These are phyloP conservation scores for Umimayanthus chanpuru DNA, from an alignment of 92 coral and sea anemone genomes.

Conservation along the genomic window DNA sequence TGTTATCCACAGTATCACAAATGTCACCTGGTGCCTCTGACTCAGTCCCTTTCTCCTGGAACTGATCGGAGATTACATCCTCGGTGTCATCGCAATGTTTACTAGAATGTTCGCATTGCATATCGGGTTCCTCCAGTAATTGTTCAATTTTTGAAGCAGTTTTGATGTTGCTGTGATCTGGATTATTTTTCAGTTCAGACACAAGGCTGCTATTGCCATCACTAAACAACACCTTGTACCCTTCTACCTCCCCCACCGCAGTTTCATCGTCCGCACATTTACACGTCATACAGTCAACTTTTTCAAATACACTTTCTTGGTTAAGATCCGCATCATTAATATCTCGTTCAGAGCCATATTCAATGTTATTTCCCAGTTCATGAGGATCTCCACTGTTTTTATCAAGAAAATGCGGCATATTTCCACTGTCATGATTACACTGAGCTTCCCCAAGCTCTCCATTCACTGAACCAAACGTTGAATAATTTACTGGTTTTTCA, in stretches of 20 bases:
- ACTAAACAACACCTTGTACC: slow-evolving; percentile 17
- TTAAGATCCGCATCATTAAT: slow-evolving; percentile 5
- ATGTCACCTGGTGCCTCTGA: not conserved
- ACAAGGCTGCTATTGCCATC: slow-evolving; percentile 27
- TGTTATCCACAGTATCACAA: not conserved
- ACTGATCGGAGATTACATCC: slow-evolving; percentile 1
- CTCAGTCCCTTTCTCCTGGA: slow-evolving; percentile 21
- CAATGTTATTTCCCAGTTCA: slow-evolving; percentile 8
- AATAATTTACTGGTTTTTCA: slow-evolving; percentile 9
- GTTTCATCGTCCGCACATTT: slow-evolving; percentile 67
- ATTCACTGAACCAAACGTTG: slow-evolving; percentile 15
- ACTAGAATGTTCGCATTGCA: slow-evolving; percentile 95
- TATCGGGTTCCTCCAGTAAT: slow-evolving; percentile 80
- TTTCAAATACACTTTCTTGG: slow-evolving; percentile 51
- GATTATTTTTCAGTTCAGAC: slow-evolving; percentile 38
- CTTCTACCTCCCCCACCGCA: slow-evolving; percentile 38
- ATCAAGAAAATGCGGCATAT: not conserved
- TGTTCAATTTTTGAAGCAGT: slow-evolving; percentile 61
- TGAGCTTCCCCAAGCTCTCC: slow-evolving; percentile 5
- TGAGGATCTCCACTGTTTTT: not conserved
- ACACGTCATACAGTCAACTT: slow-evolving; percentile 56
- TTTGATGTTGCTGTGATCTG: slow-evolving; percentile 95
- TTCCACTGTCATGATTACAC: not conserved
- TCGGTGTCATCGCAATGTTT: slow-evolving; percentile 45
- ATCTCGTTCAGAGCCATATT: slow-evolving; percentile 2